Conservation (phyloP, 2,797 vertebrate species). For the Sebastes wilsoni region DNA sequence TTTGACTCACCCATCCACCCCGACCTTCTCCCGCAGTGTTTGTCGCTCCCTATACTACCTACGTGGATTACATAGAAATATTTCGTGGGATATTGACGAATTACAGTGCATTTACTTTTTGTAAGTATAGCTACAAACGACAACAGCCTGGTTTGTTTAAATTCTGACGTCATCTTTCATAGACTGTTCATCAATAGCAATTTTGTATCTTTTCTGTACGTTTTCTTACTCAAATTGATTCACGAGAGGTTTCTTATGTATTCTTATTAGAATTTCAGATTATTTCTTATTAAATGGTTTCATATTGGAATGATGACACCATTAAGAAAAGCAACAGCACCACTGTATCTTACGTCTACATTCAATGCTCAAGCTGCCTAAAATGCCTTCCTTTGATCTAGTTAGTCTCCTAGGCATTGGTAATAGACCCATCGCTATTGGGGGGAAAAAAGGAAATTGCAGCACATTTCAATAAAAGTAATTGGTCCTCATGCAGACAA, state of each 20-base stretch:
- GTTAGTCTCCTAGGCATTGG: conserved; percentile 81
- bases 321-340: conserved; percentile 65
- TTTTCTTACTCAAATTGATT: not conserved
- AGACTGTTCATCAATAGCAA: not conserved
- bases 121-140: too few species aligned
- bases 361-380: conserved; percentile 14
- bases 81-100: too few species aligned
- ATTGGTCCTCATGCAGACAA: conserved; percentile 86
- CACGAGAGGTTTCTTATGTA: not conserved
- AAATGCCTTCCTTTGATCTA: conserved; percentile 74
- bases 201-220: not conserved
- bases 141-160: not conserved
- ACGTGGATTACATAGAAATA: too few species aligned
- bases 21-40: too few species aligned
- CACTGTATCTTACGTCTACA: not conserved
- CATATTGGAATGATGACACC: conserved; percentile 75
- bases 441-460: conserved; percentile 82
- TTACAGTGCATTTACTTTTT: too few species aligned
- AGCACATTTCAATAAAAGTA: conserved; percentile 90
- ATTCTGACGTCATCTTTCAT: not conserved
- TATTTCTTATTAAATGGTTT: not conserved
- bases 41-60: too few species aligned
- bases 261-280: not conserved
- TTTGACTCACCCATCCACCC: too few species aligned
- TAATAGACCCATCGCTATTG: conserved; percentile 85